Percentiles rank a stretch among this genome's conserved stretches.
These are phyloP conservation scores for Lynx canadensis DNA, from an alignment of 2,113 vertebrate species.

Conservation along the genomic window DNA sequence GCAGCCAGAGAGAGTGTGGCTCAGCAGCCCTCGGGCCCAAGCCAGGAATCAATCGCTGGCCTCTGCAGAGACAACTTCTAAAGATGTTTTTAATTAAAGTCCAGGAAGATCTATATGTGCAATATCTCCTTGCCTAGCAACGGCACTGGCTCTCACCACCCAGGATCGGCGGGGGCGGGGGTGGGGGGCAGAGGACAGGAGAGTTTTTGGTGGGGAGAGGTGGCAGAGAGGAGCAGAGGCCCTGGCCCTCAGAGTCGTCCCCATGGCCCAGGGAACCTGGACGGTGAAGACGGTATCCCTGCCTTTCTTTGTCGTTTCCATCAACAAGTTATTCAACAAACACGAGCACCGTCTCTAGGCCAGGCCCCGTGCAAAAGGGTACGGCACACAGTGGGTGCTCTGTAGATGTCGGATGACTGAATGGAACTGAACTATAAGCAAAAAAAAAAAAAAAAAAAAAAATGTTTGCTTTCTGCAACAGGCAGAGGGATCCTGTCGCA, in stretches of 20 bases:
- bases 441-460: not conserved
- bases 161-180: not conserved
- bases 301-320: not conserved
- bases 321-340: not conserved
- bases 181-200: constrained; percentile 18
- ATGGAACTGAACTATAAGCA: not conserved
- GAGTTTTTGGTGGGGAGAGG: not conserved
- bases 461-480: not conserved
- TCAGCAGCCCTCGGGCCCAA: constrained; percentile 75
- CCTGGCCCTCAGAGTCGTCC: not conserved
- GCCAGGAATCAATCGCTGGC: constrained; percentile 78
- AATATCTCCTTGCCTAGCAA: constrained; percentile 81
- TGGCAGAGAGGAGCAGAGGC: not conserved
- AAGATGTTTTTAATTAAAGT: constrained; percentile 85
- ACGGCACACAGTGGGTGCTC: not conserved
- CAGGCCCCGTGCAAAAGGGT: not conserved
- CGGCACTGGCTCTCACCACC: constrained; percentile 59
- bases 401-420: not conserved
- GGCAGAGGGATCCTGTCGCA: not conserved
- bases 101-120: constrained; percentile 82
- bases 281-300: not conserved
- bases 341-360: not conserved
- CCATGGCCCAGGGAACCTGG: not conserved
- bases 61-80: constrained; percentile 80
- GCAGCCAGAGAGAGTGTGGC: constrained; percentile 54